Evolutionary conservation across 2,888 invertebrate species (phyloP).

Genomic region (Drosophila silvestris): DNA sequence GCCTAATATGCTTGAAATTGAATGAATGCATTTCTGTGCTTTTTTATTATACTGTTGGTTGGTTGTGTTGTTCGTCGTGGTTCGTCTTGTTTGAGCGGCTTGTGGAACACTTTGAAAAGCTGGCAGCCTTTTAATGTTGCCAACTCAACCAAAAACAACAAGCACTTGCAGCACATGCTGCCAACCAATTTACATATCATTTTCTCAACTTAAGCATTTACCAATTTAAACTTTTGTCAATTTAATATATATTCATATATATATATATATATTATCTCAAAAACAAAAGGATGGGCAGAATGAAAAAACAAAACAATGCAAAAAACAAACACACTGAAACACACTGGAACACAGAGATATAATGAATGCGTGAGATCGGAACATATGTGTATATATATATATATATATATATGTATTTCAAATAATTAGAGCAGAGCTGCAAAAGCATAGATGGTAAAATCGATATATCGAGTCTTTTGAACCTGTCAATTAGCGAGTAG

Average conservation of each 20-base stretch:
- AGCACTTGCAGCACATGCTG: background rate
- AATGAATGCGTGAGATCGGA: no score
- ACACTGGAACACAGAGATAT: no score
- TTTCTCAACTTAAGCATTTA: background rate
- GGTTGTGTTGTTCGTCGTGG: slow-evolving; percentile 8
- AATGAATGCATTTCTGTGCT: slow-evolving; percentile 25
- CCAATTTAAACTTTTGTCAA: background rate
- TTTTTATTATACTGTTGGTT: background rate
- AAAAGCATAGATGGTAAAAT: background rate
- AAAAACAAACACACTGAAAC: background rate
- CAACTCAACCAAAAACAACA: background rate
- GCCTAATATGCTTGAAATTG: slow-evolving; percentile 20
- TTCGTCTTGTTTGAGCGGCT: slow-evolving; percentile 11
- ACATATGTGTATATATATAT: no score
- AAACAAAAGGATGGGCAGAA: background rate
- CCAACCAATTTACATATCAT: background rate
- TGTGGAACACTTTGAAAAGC: background rate
- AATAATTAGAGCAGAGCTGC: background rate
- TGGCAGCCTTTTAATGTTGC: background rate
- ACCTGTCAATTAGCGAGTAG: background rate
- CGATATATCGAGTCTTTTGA: background rate
- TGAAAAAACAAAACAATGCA: background rate
- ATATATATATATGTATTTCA: no score
- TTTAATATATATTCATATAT: background rate
- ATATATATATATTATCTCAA: background rate